Evolutionary conservation across 2,113 vertebrate genomes (phyloP).

Genomic region (Alectura lathami): DNA sequence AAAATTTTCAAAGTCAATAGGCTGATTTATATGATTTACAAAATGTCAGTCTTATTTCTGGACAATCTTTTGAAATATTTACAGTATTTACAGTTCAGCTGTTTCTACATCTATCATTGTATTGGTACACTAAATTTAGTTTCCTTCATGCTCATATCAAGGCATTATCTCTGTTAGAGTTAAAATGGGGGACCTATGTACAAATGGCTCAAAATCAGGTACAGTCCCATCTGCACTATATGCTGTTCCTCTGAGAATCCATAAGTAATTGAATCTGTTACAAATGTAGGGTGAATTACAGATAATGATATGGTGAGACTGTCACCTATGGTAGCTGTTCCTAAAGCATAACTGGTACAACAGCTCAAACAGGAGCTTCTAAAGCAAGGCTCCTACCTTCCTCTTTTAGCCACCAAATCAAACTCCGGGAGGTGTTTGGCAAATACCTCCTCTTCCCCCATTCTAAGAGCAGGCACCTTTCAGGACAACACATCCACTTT

Average conservation of each 20-base stretch:
- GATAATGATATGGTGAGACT: neutral
- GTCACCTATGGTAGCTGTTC: neutral
- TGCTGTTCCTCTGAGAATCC: neutral
- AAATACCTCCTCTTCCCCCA: neutral
- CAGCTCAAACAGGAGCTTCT: neutral
- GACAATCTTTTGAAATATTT: neutral
- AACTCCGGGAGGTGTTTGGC: neutral
- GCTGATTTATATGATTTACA: conserved; percentile 23
- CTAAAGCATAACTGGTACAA: neutral
- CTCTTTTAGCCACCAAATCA: neutral
- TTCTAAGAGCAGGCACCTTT: neutral
- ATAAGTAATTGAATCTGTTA: neutral
- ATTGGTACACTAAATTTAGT: neutral
- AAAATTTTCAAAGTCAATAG: neutral
- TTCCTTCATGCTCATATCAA: neutral
- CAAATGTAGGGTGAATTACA: neutral
- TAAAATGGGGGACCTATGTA: neutral
- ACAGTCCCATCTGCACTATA: neutral
- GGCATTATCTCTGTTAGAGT: neutral
- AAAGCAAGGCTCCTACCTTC: neutral
- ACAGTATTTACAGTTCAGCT: neutral
- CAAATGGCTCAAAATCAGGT: neutral
- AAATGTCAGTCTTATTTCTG: conserved; percentile 35
- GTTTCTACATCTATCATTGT: neutral
- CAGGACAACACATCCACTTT: neutral